Conservation (phyloP, 2,113 vertebrate species). For the Nannobrachium achirus region DNA sequence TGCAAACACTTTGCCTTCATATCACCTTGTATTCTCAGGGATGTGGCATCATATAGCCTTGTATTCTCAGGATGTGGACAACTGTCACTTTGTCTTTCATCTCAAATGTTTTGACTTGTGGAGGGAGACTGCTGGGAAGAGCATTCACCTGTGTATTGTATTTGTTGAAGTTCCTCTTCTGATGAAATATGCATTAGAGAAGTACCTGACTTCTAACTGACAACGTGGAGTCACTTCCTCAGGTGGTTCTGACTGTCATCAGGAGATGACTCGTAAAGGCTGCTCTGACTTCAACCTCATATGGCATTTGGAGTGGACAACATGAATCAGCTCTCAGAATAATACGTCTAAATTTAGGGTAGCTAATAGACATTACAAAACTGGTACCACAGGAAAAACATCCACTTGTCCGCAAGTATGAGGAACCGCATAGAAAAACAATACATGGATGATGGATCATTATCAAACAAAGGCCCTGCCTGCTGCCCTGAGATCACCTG, state of each 20-base stretch:
- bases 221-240: constrained; percentile 23
- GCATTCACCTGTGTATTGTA: background rate
- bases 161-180: constrained; percentile 21
- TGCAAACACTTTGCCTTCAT: no score
- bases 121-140: background rate
- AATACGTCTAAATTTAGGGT: constrained; percentile 45
- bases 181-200: constrained; percentile 19
- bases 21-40: no score
- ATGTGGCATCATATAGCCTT: no score
- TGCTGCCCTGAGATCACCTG: no score
- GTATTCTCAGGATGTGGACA: no score
- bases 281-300: constrained; percentile 27
- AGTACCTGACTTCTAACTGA: constrained; percentile 9
- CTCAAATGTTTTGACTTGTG: background rate
- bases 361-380: constrained; percentile 2
- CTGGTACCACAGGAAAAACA: constrained; percentile 1
- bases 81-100: background rate
- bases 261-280: constrained; percentile 27
- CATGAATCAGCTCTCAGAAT: constrained; percentile 61
- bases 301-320: constrained; percentile 49
- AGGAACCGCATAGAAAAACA: constrained; percentile 11
- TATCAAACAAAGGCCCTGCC: background rate
- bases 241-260: constrained; percentile 44
- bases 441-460: no score
- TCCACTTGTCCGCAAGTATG: background rate